Conservation (phyloP, 2,797 vertebrate genomes). For the Mormyrops boulengeri region DNA sequence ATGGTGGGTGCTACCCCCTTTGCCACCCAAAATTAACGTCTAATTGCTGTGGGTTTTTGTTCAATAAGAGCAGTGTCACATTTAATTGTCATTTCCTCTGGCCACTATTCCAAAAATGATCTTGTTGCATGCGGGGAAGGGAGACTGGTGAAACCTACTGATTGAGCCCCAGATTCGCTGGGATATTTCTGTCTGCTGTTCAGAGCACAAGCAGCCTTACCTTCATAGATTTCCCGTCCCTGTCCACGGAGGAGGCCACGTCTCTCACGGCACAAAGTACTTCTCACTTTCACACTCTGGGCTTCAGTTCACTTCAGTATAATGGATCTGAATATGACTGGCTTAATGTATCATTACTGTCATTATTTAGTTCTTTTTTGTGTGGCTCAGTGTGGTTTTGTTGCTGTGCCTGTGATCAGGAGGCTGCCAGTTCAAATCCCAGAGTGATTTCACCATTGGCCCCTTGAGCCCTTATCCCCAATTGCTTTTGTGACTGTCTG, state of each 20-base stretch:
- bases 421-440: neutral
- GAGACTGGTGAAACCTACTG: neutral
- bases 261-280: neutral
- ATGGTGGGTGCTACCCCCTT: neutral
- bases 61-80: neutral
- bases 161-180: neutral
- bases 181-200: neutral
- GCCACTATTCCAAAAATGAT: neutral
- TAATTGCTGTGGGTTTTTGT: neutral
- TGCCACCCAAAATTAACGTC: neutral
- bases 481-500: neutral
- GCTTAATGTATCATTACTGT: neutral
- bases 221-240: neutral
- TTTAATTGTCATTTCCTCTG: neutral
- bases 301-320: neutral
- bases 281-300: neutral
- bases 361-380: neutral
- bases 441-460: neutral
- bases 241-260: too few relatives aligned
- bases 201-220: neutral
- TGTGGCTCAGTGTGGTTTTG: neutral
- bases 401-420: neutral
- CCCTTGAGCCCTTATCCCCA: neutral
- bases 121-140: too few relatives aligned
- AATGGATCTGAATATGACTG: neutral